These are phyloP conservation scores for Naso thynnoides DNA, from an alignment of 2,797 vertebrate species.

Conservation along the genomic window DNA sequence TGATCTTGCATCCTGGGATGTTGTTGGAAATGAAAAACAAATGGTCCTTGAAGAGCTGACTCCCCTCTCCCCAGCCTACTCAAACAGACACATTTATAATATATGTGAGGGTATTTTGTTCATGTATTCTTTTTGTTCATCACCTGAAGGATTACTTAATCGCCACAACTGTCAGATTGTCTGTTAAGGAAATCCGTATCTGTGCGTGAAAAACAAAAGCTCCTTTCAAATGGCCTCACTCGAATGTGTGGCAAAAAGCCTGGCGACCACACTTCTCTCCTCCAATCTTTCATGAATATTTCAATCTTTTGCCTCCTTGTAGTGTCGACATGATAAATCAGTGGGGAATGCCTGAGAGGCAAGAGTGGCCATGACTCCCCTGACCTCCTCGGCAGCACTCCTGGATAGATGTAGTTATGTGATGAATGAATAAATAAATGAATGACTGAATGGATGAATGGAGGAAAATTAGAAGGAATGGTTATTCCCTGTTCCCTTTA, in stretches of 20 bases:
- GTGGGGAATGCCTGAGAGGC: not conserved
- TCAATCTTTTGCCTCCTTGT: not conserved
- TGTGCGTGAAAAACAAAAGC: too few relatives aligned
- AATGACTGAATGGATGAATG: slow-evolving; percentile 6
- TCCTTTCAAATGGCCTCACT: not conserved
- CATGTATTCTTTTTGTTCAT: not conserved
- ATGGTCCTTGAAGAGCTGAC: slow-evolving; percentile 31
- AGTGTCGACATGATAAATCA: not conserved
- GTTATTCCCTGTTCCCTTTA: not conserved
- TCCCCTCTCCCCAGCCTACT: not conserved
- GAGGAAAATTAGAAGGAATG: not conserved
- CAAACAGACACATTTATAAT: slow-evolving; percentile 5
- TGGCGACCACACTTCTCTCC: not conserved
- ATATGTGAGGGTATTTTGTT: slow-evolving; percentile 11
- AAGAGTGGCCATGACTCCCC: not conserved
- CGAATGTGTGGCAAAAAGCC: not conserved
- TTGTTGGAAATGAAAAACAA: slow-evolving; percentile 43
- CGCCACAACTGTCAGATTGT: not conserved
- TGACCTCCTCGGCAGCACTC: too few relatives aligned
- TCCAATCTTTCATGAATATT: not conserved
- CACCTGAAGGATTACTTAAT: not conserved
- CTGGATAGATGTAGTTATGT: not conserved
- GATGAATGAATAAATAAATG: slow-evolving; percentile 1
- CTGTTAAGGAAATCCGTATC: not conserved
- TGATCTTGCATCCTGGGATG: slow-evolving; percentile 20